A percentile compares a stretch with the other conserved stretches of the same genome.
Evolutionary conservation across 2,113 vertebrate genomes (phyloP).

Genomic region (Dunckerocampus dactyliophorus): DNA sequence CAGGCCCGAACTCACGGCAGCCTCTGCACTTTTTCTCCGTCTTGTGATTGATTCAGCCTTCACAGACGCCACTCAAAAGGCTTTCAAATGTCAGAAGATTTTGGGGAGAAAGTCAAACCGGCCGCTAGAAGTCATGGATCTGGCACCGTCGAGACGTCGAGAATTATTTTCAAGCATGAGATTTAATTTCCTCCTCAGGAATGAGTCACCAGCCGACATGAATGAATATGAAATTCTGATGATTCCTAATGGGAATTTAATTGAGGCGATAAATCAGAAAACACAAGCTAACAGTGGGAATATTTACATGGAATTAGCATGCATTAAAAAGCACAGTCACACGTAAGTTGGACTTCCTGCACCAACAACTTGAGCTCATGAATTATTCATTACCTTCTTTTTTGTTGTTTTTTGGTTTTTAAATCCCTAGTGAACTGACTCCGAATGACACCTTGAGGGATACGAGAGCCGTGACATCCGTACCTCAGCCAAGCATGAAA

Average conservation of each 20-base stretch:
- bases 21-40: slow-evolving; percentile 1
- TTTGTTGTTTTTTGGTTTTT: no score
- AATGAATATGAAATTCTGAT: background rate
- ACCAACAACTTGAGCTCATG: no score
- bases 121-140: background rate
- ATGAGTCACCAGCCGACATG: background rate
- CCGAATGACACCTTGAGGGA: no score
- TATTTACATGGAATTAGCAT: no score
- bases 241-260: background rate
- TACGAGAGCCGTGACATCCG: no score
- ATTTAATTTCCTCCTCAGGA: no score
- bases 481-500: no score
- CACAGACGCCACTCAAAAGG: background rate
- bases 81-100: background rate
- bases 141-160: background rate
- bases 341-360: no score
- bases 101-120: background rate
- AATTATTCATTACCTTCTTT: no score
- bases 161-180: background rate
- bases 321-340: no score
- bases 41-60: slow-evolving; percentile 6
- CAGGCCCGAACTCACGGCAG: background rate
- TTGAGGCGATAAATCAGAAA: background rate
- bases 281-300: background rate
- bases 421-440: no score